Evolutionary conservation across 1,140 invertebrate species (phyloP).

Genomic region (Helicoverpa zea): DNA sequence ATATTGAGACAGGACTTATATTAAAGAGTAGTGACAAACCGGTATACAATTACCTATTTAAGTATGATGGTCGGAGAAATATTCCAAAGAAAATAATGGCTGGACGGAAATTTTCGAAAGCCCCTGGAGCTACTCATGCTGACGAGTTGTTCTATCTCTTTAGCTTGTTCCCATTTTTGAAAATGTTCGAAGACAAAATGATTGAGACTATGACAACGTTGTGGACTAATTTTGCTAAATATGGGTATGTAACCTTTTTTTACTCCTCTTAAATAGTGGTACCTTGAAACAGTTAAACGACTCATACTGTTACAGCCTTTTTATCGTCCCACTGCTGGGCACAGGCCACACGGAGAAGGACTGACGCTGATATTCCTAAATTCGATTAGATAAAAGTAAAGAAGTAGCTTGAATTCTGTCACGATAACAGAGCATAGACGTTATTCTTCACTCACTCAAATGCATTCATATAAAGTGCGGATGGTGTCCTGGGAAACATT

Average conservation of each 20-base stretch:
- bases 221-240: conserved; percentile 82
- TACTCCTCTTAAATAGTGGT: not conserved
- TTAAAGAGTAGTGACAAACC: conserved; percentile 66
- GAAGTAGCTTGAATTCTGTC: no score
- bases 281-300: no score
- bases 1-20: conserved; percentile 70
- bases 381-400: no score
- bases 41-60: conserved; percentile 73
- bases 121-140: conserved; percentile 73
- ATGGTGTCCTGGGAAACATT: no score
- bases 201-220: conserved; percentile 72
- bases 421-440: no score
- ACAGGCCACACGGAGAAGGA: no score
- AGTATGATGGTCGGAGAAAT: conserved; percentile 69
- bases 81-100: conserved; percentile 62
- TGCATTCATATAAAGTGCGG: no score
- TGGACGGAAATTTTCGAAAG: conserved; percentile 45
- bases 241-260: conserved; percentile 64
- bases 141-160: conserved; percentile 82
- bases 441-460: no score
- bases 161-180: conserved; percentile 55
- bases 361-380: no score
- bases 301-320: no score
- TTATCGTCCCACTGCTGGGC: no score
- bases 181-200: conserved; percentile 68